Conservation (phyloP, 2,888 invertebrate genomes). For the Lamellibrachia satsuma region DNA sequence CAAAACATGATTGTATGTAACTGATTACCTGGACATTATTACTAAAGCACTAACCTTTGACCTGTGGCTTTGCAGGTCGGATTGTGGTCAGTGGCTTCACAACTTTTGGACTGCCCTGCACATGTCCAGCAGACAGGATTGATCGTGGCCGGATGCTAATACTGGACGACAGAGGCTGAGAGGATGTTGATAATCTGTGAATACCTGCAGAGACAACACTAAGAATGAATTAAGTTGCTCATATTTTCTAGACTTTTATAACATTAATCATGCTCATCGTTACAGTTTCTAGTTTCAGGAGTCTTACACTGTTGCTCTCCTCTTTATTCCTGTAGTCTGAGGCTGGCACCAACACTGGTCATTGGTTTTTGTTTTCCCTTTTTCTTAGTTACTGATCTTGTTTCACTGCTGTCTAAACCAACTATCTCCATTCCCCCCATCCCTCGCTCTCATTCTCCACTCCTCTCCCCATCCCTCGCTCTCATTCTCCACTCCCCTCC, state of each 20-base stretch:
- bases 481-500: too few species aligned
- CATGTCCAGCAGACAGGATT: neutral
- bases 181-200: neutral
- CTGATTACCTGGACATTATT: neutral
- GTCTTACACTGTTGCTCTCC: too few species aligned
- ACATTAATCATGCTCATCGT: neutral
- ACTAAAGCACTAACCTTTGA: neutral
- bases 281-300: neutral
- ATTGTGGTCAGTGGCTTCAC: neutral
- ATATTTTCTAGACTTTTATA: neutral
- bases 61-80: conserved; percentile 5
- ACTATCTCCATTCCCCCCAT: too few species aligned
- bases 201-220: neutral
- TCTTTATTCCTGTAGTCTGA: too few species aligned
- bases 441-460: too few species aligned
- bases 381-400: too few species aligned
- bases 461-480: too few species aligned
- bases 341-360: too few species aligned
- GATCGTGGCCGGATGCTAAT: conserved; percentile 18
- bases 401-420: too few species aligned
- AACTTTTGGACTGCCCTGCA: neutral
- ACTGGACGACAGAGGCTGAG: neutral
- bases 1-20: neutral
- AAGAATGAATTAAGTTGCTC: neutral
- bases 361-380: too few species aligned